Base-by-base conservation (phyloP, 1,140 invertebrate species). In the Drosophila nasuta region DNA sequence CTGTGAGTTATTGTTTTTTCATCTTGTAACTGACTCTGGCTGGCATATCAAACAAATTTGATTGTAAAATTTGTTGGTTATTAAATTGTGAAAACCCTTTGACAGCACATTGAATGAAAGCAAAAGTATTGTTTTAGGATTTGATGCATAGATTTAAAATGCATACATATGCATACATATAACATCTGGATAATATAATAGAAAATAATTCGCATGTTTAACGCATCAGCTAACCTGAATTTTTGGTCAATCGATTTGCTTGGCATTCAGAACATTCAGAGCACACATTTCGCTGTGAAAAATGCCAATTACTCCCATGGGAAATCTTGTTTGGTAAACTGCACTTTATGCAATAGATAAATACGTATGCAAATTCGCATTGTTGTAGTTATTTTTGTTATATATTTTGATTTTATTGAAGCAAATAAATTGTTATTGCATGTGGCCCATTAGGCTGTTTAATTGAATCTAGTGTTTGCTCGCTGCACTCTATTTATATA, bases 401-500 rank as follows among this genome's bases (percentile, higher is more conserved):
- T 72, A 54, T 64, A 25, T 72, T 59, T 64, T 45, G 45, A 30
- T 54, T 64, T 59, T 49, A 64, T 64, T 67, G 51, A 79, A 77
- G 38, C 66, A 75, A 77, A 86, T 56, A 85, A 75, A 75, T 71
- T 60, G 81, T 64, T 76, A 59, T 62, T 52, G 51, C 65, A 82
- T 89, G 70, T 75, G 85, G 74, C 74, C 78, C 83, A 88, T 88
- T 88, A 81, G 62, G 63, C 67, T 66, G 51, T 54, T 64, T 81
- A 88, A 88, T 88, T 88, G 74, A 79, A 89, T 88, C 67, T 57
- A 70, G 83, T 88, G 62, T 89, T 88, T 73, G 70, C 7, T 65
- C 83, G 77, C 57, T 59, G 35, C 67, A 67, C 60, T 64, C 51
- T 56, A 58, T 57, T 56, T 80, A 64, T 48, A 64, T 66, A 69